Base-by-base conservation (phyloP, 92 coral and sea anemone species). In the Parazoanthus darwini region DNA sequence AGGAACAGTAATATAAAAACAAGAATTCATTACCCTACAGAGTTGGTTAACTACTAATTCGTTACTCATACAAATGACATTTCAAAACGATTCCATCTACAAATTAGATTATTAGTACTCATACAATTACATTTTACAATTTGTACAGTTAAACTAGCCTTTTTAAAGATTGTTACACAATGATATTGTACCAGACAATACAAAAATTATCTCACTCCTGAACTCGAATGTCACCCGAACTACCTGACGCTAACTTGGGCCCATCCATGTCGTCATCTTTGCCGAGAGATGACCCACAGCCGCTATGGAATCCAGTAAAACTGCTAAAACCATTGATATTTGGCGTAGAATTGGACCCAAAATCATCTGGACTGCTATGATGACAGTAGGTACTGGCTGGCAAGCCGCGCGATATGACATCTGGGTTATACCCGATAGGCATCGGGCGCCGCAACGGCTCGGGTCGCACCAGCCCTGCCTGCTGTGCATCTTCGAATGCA, bases 401-500 rank as follows among this genome's bases (percentile, higher is more conserved):
- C 77, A 90, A 89, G 39, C 95, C 93, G 1, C 99, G 97, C 18
- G 97, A 91, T 35, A 93, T 89, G 50, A 97, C 91, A 50, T 91
- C 92, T 1, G 98, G 91, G 29, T 88, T 92, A 89, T 90, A 92
- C 36, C 92, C 91, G 71, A 92, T 86, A 0, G 96, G 99, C 82
- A 79, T 92, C 37, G 90, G 82, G 25, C 88, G 80, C 39, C 91
- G 89, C 43, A 93, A 80, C 15, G 94, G 92, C 29, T 91, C 92
- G 39, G 95, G 89, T 15, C 86, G 88, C 35, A 88, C 92, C 18
- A 94, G 78, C 59, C 99, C 98, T 18, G 91, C 95, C 58, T 93
- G 89, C 77, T 94, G 90, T 6, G 96, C 99, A 77, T 97, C 99
- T 82, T 94, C 93, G 76, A 90, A 89, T 77, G 95, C 99, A 43